Percentiles rank a stretch among this genome's conserved stretches.
phyloP scores from a whole-genome alignment of 2,888 invertebrate genomes.

The Leptura quadrifasciata region DNA sequence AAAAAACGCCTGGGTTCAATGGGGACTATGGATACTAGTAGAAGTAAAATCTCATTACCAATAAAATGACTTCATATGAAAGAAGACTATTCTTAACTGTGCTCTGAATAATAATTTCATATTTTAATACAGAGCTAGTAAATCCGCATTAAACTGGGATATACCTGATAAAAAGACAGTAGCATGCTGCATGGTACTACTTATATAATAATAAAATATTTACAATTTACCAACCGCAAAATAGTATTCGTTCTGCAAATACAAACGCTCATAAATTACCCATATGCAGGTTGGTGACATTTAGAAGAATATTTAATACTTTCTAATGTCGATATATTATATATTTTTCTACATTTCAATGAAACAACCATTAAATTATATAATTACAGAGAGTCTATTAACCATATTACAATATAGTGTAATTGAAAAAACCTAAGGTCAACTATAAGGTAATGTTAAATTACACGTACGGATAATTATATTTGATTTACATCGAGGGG shows the following conservation, averaged over 20 bases:
- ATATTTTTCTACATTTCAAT: conserved; percentile 8
- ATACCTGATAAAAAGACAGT: neutral
- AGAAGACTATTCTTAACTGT: too few relatives aligned
- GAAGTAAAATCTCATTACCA: too few relatives aligned
- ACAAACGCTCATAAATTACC: conserved; percentile 4
- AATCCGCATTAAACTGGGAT: too few relatives aligned
- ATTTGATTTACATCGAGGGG: neutral
- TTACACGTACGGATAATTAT: neutral
- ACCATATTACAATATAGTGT: neutral
- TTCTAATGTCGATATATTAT: conserved; percentile 23
- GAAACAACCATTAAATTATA: conserved; percentile 15
- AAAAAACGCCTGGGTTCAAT: too few relatives aligned
- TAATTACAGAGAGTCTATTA: neutral
- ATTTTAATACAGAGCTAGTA: too few relatives aligned
- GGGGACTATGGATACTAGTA: too few relatives aligned
- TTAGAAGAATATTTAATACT: conserved; percentile 18
- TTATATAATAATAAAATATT: neutral
- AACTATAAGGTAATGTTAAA: conserved; percentile 1
- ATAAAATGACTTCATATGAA: too few relatives aligned
- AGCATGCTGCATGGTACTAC: neutral
- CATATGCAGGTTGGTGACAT: conserved; percentile 16
- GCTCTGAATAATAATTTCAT: too few relatives aligned
- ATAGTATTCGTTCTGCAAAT: neutral
- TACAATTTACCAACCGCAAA: neutral
- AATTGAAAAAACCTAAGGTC: neutral